Evolutionary conservation across 2,888 invertebrate genomes (phyloP).

Genomic region (Pimpla rufipes): DNA sequence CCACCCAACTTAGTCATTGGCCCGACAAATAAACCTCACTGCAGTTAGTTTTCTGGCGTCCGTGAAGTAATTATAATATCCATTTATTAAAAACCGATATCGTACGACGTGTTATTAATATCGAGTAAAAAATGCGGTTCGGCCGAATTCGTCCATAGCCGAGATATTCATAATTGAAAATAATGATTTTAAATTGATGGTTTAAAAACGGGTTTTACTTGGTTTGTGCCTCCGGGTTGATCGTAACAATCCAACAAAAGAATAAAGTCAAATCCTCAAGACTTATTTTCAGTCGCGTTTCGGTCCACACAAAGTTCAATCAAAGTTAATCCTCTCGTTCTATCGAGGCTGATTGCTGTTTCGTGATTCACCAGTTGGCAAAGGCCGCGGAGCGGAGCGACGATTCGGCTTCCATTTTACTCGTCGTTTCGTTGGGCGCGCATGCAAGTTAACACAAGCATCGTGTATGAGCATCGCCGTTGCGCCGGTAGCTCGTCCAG

Average conservation of each 20-base stretch:
- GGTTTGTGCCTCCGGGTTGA: too few relatives aligned
- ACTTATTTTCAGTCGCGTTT: not conserved
- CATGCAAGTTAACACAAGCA: constrained; percentile 34
- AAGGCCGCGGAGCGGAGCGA: constrained; percentile 33
- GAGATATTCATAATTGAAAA: too few relatives aligned
- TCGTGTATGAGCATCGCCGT: not conserved
- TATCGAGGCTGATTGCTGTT: constrained; percentile 57
- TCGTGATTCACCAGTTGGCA: constrained; percentile 38
- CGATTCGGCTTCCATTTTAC: constrained; percentile 40
- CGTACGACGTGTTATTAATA: too few relatives aligned
- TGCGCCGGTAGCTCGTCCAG: not conserved
- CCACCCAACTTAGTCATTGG: too few relatives aligned
- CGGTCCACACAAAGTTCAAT: constrained; percentile 2
- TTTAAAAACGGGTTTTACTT: not conserved
- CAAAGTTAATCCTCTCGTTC: constrained; percentile 19
- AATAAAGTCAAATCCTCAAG: not conserved
- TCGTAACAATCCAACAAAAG: too few relatives aligned
- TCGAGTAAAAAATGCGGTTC: too few relatives aligned
- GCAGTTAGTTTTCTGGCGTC: too few relatives aligned
- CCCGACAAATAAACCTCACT: too few relatives aligned
- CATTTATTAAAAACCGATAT: too few relatives aligned
- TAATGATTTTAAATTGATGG: too few relatives aligned
- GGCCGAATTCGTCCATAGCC: too few relatives aligned
- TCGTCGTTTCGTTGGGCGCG: constrained; percentile 70
- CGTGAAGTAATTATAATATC: too few relatives aligned